Percentiles rank a stretch among this genome's conserved stretches.
Conservation (phyloP, 2,888 invertebrate species). For the Harpalus rubripes region DNA sequence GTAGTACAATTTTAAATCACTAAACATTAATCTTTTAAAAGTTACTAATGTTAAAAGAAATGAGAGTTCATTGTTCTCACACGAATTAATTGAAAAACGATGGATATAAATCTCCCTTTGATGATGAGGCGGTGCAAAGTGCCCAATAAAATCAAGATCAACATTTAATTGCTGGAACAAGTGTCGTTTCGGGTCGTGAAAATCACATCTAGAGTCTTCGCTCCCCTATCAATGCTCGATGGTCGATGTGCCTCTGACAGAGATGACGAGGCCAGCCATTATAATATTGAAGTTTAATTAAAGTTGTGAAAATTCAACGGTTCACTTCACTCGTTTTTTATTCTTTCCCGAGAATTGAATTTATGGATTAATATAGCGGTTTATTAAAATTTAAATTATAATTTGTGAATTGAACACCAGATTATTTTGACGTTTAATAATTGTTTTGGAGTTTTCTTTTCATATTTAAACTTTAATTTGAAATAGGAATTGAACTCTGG, state of each 20-base stretch:
- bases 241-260: not conserved
- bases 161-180: conserved; percentile 44
- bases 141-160: conserved; percentile 38
- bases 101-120: conserved; percentile 41
- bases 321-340: conserved; percentile 43
- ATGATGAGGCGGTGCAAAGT: conserved; percentile 27
- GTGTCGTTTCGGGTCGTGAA: conserved; percentile 33
- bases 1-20: no score
- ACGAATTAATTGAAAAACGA: conserved; percentile 35
- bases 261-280: not conserved
- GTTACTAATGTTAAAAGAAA: no score
- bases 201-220: conserved; percentile 29
- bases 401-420: conserved; percentile 1
- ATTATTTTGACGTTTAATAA: conserved; percentile 18
- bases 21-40: no score
- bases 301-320: conserved; percentile 32
- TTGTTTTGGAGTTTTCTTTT: conserved; percentile 32
- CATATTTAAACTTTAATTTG: not conserved
- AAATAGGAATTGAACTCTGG: not conserved
- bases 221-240: conserved; percentile 3
- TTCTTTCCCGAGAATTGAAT: conserved; percentile 34
- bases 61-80: no score
- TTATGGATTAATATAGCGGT: conserved; percentile 44
- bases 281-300: conserved; percentile 52
- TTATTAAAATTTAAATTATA: conserved; percentile 52